These are phyloP conservation scores for Melangyna quadrimaculata DNA, from an alignment of 2,888 invertebrate species.

Conservation along the genomic window DNA sequence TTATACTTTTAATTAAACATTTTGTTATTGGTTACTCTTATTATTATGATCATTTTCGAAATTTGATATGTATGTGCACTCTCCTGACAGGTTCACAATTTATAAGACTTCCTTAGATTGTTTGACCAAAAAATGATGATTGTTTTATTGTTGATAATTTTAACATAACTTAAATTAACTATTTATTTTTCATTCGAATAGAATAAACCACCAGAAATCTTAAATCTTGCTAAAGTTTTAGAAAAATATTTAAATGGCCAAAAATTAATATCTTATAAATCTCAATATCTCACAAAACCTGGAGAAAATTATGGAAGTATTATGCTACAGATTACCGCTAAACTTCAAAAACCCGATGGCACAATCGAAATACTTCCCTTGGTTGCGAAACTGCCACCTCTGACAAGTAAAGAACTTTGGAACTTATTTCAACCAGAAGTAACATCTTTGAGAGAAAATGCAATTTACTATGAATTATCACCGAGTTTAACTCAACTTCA, in stretches of 20 bases:
- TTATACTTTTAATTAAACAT: no score
- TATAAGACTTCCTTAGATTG: no score
- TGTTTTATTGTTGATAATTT: no score
- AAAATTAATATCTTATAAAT: constrained; percentile 79
- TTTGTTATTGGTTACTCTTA: no score
- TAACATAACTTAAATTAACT: no score
- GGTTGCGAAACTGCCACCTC: constrained; percentile 83
- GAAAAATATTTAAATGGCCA: constrained; percentile 76
- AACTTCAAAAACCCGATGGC: constrained; percentile 76
- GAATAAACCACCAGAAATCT: constrained; percentile 75
- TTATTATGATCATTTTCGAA: no score
- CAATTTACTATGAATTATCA: constrained; percentile 79
- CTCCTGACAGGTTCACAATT: no score
- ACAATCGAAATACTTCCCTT: constrained; percentile 78
- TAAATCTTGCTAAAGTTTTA: constrained; percentile 75
- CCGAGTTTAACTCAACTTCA: constrained; percentile 78
- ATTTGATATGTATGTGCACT: no score
- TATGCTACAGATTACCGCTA: constrained; percentile 81
- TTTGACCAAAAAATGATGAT: no score
- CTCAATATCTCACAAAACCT: constrained; percentile 81
- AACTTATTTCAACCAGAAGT: constrained; percentile 82
- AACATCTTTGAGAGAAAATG: constrained; percentile 83
- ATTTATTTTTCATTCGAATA: not conserved
- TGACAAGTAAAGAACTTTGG: constrained; percentile 82
- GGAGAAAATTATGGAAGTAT: constrained; percentile 86